These are phyloP conservation scores for Cheilinus undulatus DNA, from an alignment of 2,113 vertebrate genomes.

Conservation along the genomic window DNA sequence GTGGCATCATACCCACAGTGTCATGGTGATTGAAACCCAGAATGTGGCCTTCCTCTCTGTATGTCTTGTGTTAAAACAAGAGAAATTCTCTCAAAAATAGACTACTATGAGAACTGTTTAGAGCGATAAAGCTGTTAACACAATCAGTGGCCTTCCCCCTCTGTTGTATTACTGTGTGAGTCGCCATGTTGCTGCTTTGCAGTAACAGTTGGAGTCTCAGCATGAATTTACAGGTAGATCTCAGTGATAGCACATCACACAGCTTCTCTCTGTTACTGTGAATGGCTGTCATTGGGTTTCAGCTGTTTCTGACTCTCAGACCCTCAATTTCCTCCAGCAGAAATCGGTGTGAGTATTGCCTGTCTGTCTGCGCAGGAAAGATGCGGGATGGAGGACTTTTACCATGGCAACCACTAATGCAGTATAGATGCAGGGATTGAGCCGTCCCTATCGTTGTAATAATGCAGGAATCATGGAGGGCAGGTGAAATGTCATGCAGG, in stretches of 20 bases:
- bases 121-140: slow-evolving; percentile 4
- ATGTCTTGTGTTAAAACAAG: slow-evolving; percentile 9
- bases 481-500: slow-evolving; percentile 72
- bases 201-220: slow-evolving; percentile 35
- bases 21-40: slow-evolving; percentile 46
- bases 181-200: slow-evolving; percentile 16
- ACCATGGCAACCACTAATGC: slow-evolving; percentile 80
- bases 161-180: slow-evolving; percentile 3
- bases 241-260: slow-evolving; percentile 37
- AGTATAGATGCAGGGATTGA: slow-evolving; percentile 66
- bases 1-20: slow-evolving; percentile 36
- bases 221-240: slow-evolving; percentile 37
- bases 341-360: slow-evolving; percentile 50
- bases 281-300: slow-evolving; percentile 49
- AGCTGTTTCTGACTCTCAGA: slow-evolving; percentile 53
- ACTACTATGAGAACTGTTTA: background rate
- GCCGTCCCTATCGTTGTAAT: slow-evolving; percentile 51
- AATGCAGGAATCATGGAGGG: slow-evolving; percentile 56
- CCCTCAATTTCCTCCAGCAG: slow-evolving; percentile 45
- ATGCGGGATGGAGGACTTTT: slow-evolving; percentile 72
- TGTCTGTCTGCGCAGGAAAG: slow-evolving; percentile 57
- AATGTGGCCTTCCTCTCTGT: background rate
- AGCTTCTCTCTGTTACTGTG: slow-evolving; percentile 27
- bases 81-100: slow-evolving; percentile 2
- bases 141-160: slow-evolving; percentile 14